A percentile compares a stretch with the other conserved stretches of the same genome.
Conservation (phyloP, 2,888 invertebrate genomes). For the Augiades crinisus region DNA sequence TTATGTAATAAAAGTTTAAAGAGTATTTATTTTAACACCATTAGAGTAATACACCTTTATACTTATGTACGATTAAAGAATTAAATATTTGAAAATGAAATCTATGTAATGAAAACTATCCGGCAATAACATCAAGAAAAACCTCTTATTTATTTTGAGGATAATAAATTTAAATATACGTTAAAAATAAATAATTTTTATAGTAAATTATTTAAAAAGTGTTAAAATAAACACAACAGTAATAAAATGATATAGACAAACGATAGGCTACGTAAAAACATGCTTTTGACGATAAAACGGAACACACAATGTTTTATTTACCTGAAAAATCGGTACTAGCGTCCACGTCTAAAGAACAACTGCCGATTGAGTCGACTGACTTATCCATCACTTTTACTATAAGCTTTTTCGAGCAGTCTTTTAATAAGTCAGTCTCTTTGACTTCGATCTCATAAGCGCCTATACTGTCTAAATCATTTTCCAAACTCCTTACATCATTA, state of each 20-base stretch:
- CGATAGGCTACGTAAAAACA: constrained; percentile 32
- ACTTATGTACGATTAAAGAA: no score
- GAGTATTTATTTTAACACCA: constrained; percentile 20
- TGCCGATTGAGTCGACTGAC: constrained; percentile 92
- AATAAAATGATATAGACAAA: constrained; percentile 8
- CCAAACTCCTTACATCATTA: constrained; percentile 42
- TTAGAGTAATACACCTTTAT: no score
- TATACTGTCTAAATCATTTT: constrained; percentile 67
- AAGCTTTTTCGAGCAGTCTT: constrained; percentile 57
- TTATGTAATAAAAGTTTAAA: constrained; percentile 8
- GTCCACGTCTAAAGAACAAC: constrained; percentile 93
- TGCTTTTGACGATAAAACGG: constrained; percentile 39
- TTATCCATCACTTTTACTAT: constrained; percentile 85
- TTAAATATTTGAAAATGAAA: no score
- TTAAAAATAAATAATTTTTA: constrained; percentile 2
- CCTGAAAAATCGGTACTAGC: constrained; percentile 88
- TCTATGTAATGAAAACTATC: no score
- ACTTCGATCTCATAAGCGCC: constrained; percentile 74
- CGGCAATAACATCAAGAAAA: no score
- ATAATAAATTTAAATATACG: no score
- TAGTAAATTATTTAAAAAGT: constrained; percentile 7
- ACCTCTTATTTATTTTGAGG: no score
- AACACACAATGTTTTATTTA: constrained; percentile 62
- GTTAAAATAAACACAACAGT: constrained; percentile 25
- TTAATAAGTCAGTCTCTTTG: constrained; percentile 66